Conservation (phyloP, 2,113 vertebrate genomes). For the Scatophagus argus region DNA sequence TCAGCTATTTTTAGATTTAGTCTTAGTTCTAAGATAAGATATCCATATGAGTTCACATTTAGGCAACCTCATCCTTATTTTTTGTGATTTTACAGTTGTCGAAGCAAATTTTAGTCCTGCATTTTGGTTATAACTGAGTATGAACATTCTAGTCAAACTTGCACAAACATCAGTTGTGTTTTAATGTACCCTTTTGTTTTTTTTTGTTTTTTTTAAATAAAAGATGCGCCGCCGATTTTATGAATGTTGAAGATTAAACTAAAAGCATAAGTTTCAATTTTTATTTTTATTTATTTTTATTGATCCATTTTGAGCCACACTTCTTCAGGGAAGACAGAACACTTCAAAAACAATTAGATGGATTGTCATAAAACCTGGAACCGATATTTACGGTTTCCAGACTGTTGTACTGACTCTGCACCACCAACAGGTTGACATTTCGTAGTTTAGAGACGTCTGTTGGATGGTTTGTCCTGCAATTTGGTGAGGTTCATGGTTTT, state of each 20-base stretch:
- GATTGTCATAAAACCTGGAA: too few species aligned
- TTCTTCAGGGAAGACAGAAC: too few species aligned
- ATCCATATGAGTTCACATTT: neutral
- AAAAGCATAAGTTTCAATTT: too few species aligned
- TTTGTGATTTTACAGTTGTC: neutral
- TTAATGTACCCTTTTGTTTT: neutral
- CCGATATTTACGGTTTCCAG: too few species aligned
- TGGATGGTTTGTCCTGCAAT: neutral
- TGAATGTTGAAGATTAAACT: neutral
- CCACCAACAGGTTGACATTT: too few species aligned
- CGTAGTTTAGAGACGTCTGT: neutral
- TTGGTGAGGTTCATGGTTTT: neutral
- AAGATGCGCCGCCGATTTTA: neutral
- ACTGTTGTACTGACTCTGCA: too few species aligned
- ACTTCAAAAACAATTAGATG: neutral
- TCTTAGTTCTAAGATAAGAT: neutral
- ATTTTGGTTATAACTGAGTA: neutral
- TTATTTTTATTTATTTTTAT: too few species aligned
- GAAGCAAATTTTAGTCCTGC: neutral
- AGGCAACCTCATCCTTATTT: neutral
- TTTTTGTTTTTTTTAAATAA: neutral
- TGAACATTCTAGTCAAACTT: neutral
- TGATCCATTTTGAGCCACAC: neutral
- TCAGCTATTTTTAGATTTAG: neutral
- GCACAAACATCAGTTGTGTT: neutral